These are phyloP conservation scores for Tympanoctomys barrerae DNA, from an alignment of 2,797 vertebrate species.

Conservation along the genomic window DNA sequence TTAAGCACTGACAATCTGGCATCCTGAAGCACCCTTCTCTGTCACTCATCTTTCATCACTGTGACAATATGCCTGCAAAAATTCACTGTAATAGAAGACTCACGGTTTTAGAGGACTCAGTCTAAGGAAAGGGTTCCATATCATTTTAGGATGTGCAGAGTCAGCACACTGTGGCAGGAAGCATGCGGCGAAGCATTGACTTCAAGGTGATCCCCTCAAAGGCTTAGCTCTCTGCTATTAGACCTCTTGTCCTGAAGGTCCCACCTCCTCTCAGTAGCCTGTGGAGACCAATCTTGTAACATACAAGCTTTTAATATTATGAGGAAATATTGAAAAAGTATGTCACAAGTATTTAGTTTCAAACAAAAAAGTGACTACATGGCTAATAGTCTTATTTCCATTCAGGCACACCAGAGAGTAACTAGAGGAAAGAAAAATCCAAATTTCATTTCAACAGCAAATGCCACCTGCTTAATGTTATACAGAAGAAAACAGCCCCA, in stretches of 20 bases:
- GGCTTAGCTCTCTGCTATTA: no score
- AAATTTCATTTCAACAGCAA: background rate
- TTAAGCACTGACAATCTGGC: background rate
- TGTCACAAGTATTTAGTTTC: background rate
- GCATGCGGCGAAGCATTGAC: background rate
- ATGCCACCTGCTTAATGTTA: background rate
- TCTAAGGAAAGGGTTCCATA: background rate
- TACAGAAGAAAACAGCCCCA: background rate
- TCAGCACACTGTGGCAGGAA: background rate
- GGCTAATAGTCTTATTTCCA: background rate
- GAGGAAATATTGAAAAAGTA: background rate
- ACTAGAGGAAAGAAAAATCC: background rate
- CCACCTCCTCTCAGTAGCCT: background rate
- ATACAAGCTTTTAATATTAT: background rate
- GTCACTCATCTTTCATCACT: background rate
- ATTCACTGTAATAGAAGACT: background rate
- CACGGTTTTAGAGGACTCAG: background rate
- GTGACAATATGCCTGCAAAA: no score
- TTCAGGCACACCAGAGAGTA: background rate
- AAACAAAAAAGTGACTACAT: background rate
- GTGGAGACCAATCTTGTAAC: background rate
- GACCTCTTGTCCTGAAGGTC: background rate
- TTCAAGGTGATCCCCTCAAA: no score
- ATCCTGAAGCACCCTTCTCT: background rate
- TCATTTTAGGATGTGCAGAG: background rate